Evolutionary conservation across 1,140 invertebrate genomes (phyloP).

Genomic region (Drosophila kurseongensis): DNA sequence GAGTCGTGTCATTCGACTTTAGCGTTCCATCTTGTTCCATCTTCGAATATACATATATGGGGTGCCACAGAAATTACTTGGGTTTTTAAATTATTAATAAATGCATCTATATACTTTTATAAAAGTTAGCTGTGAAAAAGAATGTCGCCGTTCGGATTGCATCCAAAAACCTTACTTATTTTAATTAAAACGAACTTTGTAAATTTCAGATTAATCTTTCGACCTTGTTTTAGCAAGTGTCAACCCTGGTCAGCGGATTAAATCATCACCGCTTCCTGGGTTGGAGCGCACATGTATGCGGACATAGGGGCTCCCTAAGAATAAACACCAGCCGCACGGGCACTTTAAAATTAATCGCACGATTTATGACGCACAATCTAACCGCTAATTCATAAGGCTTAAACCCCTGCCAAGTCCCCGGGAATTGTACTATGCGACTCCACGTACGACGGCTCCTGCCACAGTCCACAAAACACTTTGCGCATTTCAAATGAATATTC

Average conservation of each 20-base stretch:
- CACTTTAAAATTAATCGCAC: constrained; percentile 76
- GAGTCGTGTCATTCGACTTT: too few species aligned
- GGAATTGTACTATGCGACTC: not conserved
- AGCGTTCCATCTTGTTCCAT: too few species aligned
- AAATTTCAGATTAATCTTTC: not conserved
- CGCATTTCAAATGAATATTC: constrained; percentile 75
- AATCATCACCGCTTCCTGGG: not conserved
- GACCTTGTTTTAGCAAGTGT: constrained; percentile 1
- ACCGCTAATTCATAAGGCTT: constrained; percentile 80
- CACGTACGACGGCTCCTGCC: constrained; percentile 10
- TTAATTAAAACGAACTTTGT: constrained; percentile 2
- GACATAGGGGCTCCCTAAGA: constrained; percentile 47
- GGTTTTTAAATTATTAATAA: too few species aligned
- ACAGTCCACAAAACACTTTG: constrained; percentile 58
- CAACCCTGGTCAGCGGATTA: constrained; percentile 6
- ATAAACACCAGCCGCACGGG: constrained; percentile 50
- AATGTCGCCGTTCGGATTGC: too few species aligned
- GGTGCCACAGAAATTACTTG: too few species aligned
- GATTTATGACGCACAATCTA: constrained; percentile 80
- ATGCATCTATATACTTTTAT: too few species aligned
- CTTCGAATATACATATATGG: too few species aligned
- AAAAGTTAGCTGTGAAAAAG: too few species aligned
- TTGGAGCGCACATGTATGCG: not conserved
- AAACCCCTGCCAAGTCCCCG: constrained; percentile 25
- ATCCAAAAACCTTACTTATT: too few species aligned